Percentiles rank a stretch among this genome's conserved stretches.
These are phyloP conservation scores for Synodontis membranacea DNA, from an alignment of 2,113 vertebrate species.

Conservation along the genomic window DNA sequence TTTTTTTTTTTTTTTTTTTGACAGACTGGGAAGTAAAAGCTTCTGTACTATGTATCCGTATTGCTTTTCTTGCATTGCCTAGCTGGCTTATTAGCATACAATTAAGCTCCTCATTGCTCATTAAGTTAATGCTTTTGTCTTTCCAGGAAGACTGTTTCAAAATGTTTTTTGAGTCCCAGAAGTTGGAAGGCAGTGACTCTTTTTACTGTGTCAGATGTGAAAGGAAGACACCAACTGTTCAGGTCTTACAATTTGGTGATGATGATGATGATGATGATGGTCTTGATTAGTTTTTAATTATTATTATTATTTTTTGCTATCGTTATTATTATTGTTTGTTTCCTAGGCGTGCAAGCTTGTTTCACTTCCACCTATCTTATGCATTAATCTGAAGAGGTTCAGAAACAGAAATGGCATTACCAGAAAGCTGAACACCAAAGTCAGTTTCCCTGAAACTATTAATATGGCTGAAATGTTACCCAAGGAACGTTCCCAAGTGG, in stretches of 20 bases:
- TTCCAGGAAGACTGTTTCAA: not conserved
- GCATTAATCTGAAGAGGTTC: constrained; percentile 5
- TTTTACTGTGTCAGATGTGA: constrained; percentile 23
- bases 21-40: not conserved
- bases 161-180: not conserved
- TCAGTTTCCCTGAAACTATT: constrained; percentile 21
- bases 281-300: not conserved
- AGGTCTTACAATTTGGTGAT: not conserved
- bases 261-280: too few relatives aligned
- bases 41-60: not conserved
- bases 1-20: too few relatives aligned
- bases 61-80: not conserved
- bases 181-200: not conserved
- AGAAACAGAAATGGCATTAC: not conserved
- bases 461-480: constrained; percentile 10
- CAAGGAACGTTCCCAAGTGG: not conserved
- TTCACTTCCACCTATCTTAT: not conserved
- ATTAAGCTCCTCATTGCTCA: not conserved
- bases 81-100: not conserved
- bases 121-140: not conserved
- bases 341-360: not conserved
- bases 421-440: constrained; percentile 16
- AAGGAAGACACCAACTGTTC: not conserved
- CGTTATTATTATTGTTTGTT: not conserved
- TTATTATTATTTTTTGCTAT: not conserved